Conservation (phyloP, 2,113 vertebrate species). For the Edolisoma coerulescens region DNA sequence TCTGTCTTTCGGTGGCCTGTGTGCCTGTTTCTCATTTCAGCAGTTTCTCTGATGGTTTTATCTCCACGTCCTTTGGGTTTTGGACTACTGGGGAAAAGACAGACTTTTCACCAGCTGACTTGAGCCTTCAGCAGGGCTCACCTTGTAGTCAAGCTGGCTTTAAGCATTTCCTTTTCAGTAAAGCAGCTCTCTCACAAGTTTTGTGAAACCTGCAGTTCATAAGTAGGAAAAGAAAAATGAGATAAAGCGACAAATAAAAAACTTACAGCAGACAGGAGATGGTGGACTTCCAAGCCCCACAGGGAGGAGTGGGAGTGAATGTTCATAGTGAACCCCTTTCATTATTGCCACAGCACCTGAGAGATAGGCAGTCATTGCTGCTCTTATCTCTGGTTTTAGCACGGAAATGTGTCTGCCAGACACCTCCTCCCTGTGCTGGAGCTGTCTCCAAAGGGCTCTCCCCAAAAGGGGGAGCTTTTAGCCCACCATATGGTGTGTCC, state of each 20-base stretch:
- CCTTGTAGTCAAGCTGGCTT: background rate
- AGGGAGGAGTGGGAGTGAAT: background rate
- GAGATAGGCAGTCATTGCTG: slow-evolving; percentile 15
- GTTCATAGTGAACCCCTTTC: slow-evolving; percentile 16
- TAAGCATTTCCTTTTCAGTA: background rate
- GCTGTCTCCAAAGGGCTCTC: slow-evolving; percentile 38
- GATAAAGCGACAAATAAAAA: background rate
- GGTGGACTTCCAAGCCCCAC: background rate
- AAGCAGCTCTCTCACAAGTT: background rate
- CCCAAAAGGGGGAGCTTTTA: slow-evolving; percentile 63
- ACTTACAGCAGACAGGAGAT: background rate
- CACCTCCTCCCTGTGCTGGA: background rate
- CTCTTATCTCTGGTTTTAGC: background rate
- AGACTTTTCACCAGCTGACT: background rate
- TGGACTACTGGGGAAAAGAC: background rate
- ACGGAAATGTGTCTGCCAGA: background rate
- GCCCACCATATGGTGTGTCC: background rate
- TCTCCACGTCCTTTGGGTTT: background rate
- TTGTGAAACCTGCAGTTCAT: background rate
- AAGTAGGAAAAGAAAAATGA: slow-evolving; percentile 12
- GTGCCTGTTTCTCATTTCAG: slow-evolving; percentile 32
- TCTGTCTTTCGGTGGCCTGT: background rate
- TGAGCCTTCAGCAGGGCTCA: background rate
- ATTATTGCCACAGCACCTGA: slow-evolving; percentile 2
- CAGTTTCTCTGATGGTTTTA: slow-evolving; percentile 35